Evolutionary conservation across 2,888 invertebrate species (phyloP).

Genomic region (Drosophila vallismaia): DNA sequence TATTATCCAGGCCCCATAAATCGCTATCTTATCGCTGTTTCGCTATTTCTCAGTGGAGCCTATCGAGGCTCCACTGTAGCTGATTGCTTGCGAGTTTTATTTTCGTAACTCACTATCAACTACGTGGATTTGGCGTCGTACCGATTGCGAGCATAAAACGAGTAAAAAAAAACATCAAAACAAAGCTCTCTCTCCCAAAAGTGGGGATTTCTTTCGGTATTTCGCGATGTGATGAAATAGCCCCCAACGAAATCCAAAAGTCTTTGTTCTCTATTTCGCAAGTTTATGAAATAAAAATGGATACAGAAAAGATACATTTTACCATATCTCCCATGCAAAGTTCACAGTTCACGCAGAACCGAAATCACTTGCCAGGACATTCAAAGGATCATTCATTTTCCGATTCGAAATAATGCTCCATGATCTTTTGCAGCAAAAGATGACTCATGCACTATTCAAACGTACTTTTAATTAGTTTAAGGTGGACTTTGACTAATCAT

Average conservation of each 20-base stretch:
- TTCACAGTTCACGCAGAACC: neutral
- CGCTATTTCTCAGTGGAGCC: too few relatives aligned
- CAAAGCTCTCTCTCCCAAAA: constrained; percentile 16
- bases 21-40: neutral
- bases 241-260: neutral
- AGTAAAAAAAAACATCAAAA: neutral
- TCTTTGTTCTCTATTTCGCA: constrained; percentile 8
- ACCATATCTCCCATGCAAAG: neutral
- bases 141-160: constrained; percentile 5
- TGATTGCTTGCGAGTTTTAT: constrained; percentile 3
- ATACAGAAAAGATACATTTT: neutral
- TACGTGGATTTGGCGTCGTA: constrained; percentile 34
- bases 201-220: constrained; percentile 7
- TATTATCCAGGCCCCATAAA: neutral
- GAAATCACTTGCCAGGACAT: constrained; percentile 12
- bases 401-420: constrained; percentile 15
- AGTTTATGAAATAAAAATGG: constrained; percentile 1
- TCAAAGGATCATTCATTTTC: neutral
- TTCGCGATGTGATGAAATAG: constrained; percentile 34
- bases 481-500: neutral
- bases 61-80: constrained; percentile 10
- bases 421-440: constrained; percentile 1
- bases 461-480: neutral
- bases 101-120: constrained; percentile 24
- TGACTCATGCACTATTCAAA: constrained; percentile 17